Evolutionary conservation across 2,888 invertebrate species (phyloP).

Genomic region (Diplolepis rosae): DNA sequence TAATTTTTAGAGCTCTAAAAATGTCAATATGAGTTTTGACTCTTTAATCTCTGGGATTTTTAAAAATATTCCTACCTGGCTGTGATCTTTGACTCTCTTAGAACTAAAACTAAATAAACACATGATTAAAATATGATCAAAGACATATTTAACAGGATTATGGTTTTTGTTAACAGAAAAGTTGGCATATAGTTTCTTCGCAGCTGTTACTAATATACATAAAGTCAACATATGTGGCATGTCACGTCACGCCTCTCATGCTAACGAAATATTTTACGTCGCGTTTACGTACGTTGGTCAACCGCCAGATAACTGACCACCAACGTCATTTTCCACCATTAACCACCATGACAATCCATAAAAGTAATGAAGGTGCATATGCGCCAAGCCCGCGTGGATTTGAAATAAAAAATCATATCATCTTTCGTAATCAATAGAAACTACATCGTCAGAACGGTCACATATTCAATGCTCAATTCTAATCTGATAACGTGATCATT

Average conservation of each 20-base stretch:
- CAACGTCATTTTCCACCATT: neutral
- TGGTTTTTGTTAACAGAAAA: neutral
- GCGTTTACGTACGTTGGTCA: neutral
- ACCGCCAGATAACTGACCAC: constrained; percentile 1
- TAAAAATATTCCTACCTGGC: too few species aligned
- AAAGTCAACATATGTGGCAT: neutral
- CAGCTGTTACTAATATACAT: neutral
- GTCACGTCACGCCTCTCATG: neutral
- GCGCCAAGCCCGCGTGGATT: too few species aligned
- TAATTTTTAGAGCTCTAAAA: neutral
- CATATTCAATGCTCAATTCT: too few species aligned
- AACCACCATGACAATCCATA: neutral
- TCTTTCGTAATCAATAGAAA: too few species aligned
- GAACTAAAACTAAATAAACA: too few species aligned
- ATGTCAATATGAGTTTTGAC: neutral
- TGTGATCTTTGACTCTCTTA: too few species aligned
- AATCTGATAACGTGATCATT: too few species aligned
- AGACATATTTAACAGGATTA: neutral
- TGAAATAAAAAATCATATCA: too few species aligned
- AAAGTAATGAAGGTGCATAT: constrained; percentile 17
- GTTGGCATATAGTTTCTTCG: too few species aligned
- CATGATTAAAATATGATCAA: neutral
- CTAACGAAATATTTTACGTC: neutral
- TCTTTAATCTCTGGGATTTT: too few species aligned
- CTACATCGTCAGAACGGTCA: too few species aligned